Base-by-base conservation (phyloP, 1,140 invertebrate species). In the Aphelinus atriplicis region DNA sequence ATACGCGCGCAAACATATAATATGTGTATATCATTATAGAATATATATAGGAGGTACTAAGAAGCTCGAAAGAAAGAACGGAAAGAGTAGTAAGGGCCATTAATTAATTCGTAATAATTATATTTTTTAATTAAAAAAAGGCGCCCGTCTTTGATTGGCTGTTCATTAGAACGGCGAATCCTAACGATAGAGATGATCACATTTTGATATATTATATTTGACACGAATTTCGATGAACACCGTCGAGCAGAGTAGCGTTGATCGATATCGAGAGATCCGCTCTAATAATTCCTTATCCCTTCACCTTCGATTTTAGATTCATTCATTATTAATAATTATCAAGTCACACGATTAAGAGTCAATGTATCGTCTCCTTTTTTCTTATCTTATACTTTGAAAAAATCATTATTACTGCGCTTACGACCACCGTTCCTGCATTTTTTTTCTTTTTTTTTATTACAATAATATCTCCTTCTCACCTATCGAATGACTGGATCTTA, bases 181-280 rank as follows among this genome's bases (percentile, higher is more conserved):
- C 71, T 77, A 77, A 73, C 55, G 70, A 73, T 73, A 77, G 66
- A 77, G 71, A 77, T 73, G 75, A 77, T 77, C 75, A 77, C 75
- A 77, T 77, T 77, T 77, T 77, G 70, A 77, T 77, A 77, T 77
- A 77, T 77, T 77, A 77, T 77, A 77, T 77, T 77, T 77, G 75
- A 77, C 75, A 77, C 75, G 75, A 77, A 77, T 77, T 77, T 77
- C 75, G 75, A 77, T 77, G 75, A 77, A 77, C 75, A 77, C 71
- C 71, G 64, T 77, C 71, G 75, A 77, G 60, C 75, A 73, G 65
- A 77, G 48, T 68, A 77, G 61, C 71, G 5, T 69, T 64, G 55
- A 77, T 73, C 71, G 65, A 77, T 64, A 55, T 70, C 51, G 71
- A 73, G 70, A 76, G 71, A 73, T 77, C 75, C 73, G 70, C 70